A percentile compares a stretch with the other conserved stretches of the same genome.
These are phyloP conservation scores for Pararge aegeria DNA, from an alignment of 1,140 invertebrate genomes.

Conservation along the genomic window DNA sequence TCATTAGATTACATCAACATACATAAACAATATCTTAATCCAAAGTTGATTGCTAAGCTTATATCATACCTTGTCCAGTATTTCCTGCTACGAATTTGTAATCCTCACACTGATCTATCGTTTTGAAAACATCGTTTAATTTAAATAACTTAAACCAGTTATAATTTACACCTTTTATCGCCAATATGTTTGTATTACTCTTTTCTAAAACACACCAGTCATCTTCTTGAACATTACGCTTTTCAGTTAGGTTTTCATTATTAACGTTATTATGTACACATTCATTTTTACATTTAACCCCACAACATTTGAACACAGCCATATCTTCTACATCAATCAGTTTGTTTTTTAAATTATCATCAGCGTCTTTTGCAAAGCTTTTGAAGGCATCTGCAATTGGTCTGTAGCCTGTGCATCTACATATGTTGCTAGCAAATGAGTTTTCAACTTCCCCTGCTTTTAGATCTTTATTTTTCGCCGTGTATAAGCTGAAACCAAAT, in stretches of 20 bases:
- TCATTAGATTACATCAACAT: not conserved
- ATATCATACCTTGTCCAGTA: conserved; percentile 59
- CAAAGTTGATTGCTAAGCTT: too few species aligned
- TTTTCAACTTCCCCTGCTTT: conserved; percentile 86
- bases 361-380: conserved; percentile 47
- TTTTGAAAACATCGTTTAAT: conserved; percentile 60
- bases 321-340: conserved; percentile 79
- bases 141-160: conserved; percentile 81
- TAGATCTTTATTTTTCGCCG: conserved; percentile 68
- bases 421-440: conserved; percentile 90
- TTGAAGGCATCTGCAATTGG: conserved; percentile 89
- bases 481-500: conserved; percentile 44
- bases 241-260: not conserved
- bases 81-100: conserved; percentile 66
- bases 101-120: conserved; percentile 37
- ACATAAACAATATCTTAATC: too few species aligned
- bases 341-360: conserved; percentile 40
- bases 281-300: conserved; percentile 39
- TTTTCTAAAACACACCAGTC: conserved; percentile 53
- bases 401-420: conserved; percentile 93
- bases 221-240: conserved; percentile 22
- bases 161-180: conserved; percentile 36
- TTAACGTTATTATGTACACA: conserved; percentile 36
- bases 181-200: conserved; percentile 35
- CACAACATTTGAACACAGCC: conserved; percentile 44